phyloP scores from a whole-genome alignment of 2,797 vertebrate species.

The Ctenosaura bakeri region DNA sequence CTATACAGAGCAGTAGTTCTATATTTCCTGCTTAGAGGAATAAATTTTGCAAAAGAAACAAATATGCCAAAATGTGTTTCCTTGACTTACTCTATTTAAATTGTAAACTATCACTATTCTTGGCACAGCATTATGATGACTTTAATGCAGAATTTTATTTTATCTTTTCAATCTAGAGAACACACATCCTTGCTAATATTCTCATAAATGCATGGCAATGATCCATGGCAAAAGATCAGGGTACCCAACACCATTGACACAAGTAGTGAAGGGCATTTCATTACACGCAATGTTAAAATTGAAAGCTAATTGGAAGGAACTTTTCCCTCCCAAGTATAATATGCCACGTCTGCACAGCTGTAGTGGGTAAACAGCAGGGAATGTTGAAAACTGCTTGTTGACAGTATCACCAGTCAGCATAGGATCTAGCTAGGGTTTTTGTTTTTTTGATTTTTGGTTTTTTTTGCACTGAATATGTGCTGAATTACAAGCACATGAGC shows the following conservation, averaged over 20 bases:
- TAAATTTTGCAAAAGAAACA: neutral
- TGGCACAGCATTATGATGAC: neutral
- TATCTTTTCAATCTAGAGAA: neutral
- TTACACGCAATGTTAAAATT: neutral
- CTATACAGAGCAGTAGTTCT: neutral
- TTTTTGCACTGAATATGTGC: neutral
- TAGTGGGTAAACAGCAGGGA: neutral
- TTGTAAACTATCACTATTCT: neutral
- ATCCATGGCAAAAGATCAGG: neutral
- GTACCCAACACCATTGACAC: neutral
- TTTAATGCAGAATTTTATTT: neutral
- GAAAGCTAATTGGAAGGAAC: neutral
- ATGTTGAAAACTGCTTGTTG: slow-evolving; percentile 9
- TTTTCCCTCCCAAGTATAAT: neutral
- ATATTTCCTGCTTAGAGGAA: neutral
- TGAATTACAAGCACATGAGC: slow-evolving; percentile 12
- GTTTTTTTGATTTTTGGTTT: neutral
- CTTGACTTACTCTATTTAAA: neutral
- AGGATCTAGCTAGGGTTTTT: slow-evolving; percentile 10
- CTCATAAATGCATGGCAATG: neutral
- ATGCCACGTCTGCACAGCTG: slow-evolving; percentile 10
- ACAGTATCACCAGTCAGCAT: neutral
- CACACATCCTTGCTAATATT: neutral
- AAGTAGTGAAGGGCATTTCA: neutral
- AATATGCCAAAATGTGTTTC: neutral